Base-by-base conservation (phyloP, 2,797 vertebrate genomes). In the Heliangelus exortis region DNA sequence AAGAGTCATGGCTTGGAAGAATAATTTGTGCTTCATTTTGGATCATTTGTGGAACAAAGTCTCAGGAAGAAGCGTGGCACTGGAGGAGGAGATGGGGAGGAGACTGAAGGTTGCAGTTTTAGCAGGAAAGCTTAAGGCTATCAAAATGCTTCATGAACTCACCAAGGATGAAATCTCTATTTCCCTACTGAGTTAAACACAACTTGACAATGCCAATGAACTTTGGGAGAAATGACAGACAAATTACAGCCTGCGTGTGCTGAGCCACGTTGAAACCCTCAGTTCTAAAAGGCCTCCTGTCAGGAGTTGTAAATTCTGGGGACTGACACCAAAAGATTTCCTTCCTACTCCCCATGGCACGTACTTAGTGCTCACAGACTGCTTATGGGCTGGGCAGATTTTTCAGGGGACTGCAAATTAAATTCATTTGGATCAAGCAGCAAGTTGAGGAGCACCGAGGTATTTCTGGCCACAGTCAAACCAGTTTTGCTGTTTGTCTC, bases 141-240 rank as follows among this genome's bases (percentile, higher is more conserved):
- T 62, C 96, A 66, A 77, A 97, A 96, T 53, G 83, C 66, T 92
- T 94, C 78, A 45, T 47, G 62, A 96, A 96, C 94, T 97, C 92
- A 92, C 33, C 54, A 58, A 93, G 94, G 96, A 96, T 92, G 87
- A 96, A 97, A 97, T 97, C 95, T 84, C 36, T 89, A 92, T 97
- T 97, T 66, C 93, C 94, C 89, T 94, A 87, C 89, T 98, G 97
- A 97, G 94, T 89, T 95, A 98, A 97, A 98, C 96, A 92, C 10
- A 73, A 97, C 92, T 79, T 98, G 97, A 98, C 94, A 97, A 97
- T 97, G 95, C 96, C 98, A 97, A 90, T 96, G 97, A 97, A 97
- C 97, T 97, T 97, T 74, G 41, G 91, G 96, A 89, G 95, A 98
- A 53, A 96, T 97, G 97, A 97, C 96, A 98, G 95, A 95, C 96